These are phyloP conservation scores for Danio choprae DNA, from an alignment of 2,797 vertebrate genomes.

Conservation along the genomic window DNA sequence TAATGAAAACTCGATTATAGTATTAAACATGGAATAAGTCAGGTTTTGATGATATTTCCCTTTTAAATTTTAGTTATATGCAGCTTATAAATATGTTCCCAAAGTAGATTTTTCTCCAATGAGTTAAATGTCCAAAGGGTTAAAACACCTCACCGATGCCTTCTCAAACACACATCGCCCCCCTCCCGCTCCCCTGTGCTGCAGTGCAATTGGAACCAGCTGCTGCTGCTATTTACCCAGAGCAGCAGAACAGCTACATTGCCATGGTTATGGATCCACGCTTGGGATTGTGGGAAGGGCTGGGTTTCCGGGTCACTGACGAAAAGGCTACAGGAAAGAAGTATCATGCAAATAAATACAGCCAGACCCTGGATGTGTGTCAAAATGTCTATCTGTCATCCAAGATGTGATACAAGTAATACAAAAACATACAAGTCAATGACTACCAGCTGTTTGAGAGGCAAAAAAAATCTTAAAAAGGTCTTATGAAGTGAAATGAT, in stretches of 20 bases:
- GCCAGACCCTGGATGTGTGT: slow-evolving; percentile 6
- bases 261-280: slow-evolving; percentile 65
- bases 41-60: not conserved
- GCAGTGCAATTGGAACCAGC: slow-evolving; percentile 76
- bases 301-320: slow-evolving; percentile 57
- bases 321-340: slow-evolving; percentile 43
- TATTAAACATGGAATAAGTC: no score
- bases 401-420: no score
- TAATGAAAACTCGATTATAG: no score
- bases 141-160: slow-evolving; percentile 10
- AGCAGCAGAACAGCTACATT: slow-evolving; percentile 64
- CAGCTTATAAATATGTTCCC: slow-evolving; percentile 15
- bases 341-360: slow-evolving; percentile 11
- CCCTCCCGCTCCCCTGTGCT: slow-evolving; percentile 51
- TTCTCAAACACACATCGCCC: slow-evolving; percentile 29
- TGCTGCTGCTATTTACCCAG: slow-evolving; percentile 69
- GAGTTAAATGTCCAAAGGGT: slow-evolving; percentile 7
- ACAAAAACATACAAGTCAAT: no score
- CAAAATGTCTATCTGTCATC: not conserved
- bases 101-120: slow-evolving; percentile 27
- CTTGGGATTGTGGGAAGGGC: slow-evolving; percentile 49
- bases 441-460: no score
- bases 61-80: slow-evolving; percentile 2
- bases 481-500: no score
- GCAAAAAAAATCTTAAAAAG: no score